Evolutionary conservation across 2,888 invertebrate genomes (phyloP), one percentile per base, ranked within the genome.

Genomic region (Pyralis farinalis): DNA sequence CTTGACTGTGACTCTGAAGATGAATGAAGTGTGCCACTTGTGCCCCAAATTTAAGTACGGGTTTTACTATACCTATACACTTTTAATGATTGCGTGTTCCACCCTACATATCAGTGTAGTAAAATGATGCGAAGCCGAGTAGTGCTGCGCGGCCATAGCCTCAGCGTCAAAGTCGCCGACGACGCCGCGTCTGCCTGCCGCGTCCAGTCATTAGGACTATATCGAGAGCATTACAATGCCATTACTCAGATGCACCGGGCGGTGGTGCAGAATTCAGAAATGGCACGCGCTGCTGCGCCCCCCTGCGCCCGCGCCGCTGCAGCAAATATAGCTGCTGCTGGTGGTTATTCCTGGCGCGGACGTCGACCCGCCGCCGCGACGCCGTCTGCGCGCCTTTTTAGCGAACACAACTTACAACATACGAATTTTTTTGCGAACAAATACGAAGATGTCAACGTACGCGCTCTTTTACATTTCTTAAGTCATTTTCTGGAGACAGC

Each of bases 231-330:
- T 87, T 87, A 85, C 84, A 86, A 85, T 85, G 84, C 70, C 82
- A 88, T 88, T 88, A 87, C 82, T 88, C 87, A 87, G 85, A 86
- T 87, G 87, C 87, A 86, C 84, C 78, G 86, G 83, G 80, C 84
- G 75, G 63, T 82, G 83, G 70, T 85, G 87, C 86, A 86, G 82
- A 87, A 86, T 85, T 86, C 86, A 86, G 82, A 87, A 86, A 86
- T 86, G 87, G 86, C 87, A 85, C 86, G 87, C 85, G 77, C 69
- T 66, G 74, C 58, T 65, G 62, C 58, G 47, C 57, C 76, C 77
- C 72, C 77, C 71, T 59, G 67, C 75, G 67, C 80, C 71, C 80
- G 71, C 73, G 59, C 64, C 58, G 56, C 63, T 75, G 81, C 82
- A 80, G 87, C 87, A 85, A 87, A 87, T 84, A 83, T 86, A 86